Percentiles rank a stretch among this genome's conserved stretches.
Evolutionary conservation across 2,113 vertebrate species (phyloP).

Genomic region (Bubalus kerabau): DNA sequence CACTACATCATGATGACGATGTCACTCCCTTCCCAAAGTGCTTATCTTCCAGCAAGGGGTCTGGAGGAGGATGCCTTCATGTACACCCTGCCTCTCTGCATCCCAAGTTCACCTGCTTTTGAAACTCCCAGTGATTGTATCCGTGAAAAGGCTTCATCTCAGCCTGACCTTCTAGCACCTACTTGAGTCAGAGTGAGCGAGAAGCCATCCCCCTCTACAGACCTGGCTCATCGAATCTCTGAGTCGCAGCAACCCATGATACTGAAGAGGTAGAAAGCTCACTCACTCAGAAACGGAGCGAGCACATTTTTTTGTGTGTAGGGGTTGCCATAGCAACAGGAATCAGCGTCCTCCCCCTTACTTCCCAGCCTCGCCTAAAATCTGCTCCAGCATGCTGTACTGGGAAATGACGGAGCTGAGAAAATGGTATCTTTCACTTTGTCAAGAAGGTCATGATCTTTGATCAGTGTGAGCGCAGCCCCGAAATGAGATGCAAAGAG

Average conservation of each 20-base stretch:
- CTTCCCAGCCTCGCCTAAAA: conserved; percentile 65
- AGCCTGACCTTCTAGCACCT: conserved; percentile 40
- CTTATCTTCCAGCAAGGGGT: not conserved
- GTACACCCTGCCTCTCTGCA: not conserved
- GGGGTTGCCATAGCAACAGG: conserved; percentile 77
- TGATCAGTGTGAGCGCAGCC: conserved; percentile 38
- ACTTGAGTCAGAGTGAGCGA: not conserved
- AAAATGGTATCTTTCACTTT: conserved; percentile 48
- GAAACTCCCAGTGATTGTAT: not conserved
- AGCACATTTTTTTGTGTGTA: not conserved
- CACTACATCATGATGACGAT: not conserved
- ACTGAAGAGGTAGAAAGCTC: conserved; percentile 65
- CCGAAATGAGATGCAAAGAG: conserved; percentile 2
- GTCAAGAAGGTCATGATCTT: conserved; percentile 56
- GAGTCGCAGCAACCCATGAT: conserved; percentile 24
- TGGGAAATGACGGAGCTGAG: conserved; percentile 39
- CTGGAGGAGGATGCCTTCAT: not conserved
- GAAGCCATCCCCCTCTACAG: conserved; percentile 27
- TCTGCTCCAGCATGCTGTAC: conserved; percentile 57
- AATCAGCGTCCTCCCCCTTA: conserved; percentile 56
- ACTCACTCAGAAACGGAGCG: conserved; percentile 38
- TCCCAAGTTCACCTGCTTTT: not conserved
- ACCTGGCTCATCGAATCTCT: conserved; percentile 55
- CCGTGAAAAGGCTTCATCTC: conserved; percentile 54
- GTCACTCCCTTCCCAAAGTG: not conserved